These are phyloP conservation scores for Alsophila aescularia DNA, from an alignment of 2,888 invertebrate genomes.

Conservation along the genomic window DNA sequence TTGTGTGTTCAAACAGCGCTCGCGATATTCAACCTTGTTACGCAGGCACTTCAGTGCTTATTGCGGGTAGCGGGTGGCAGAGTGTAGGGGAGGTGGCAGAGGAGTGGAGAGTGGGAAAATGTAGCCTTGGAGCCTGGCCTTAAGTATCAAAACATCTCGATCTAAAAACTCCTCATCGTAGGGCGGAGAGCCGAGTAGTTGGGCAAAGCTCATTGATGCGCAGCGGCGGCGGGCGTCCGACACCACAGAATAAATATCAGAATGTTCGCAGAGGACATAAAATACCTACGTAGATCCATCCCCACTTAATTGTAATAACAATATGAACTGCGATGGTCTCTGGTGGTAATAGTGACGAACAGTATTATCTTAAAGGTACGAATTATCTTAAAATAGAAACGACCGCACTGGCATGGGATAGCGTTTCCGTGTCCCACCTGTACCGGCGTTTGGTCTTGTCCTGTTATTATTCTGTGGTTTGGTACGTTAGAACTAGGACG, in stretches of 20 bases:
- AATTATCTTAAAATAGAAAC: conserved; percentile 67
- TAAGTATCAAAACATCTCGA: conserved; percentile 52
- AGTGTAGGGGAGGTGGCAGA: too few relatives aligned
- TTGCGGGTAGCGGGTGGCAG: too few relatives aligned
- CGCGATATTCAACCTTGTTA: too few relatives aligned
- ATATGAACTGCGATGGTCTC: background rate
- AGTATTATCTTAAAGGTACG: conserved; percentile 28
- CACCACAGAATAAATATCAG: conserved; percentile 6
- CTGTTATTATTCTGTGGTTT: too few relatives aligned
- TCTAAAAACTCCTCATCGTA: conserved; percentile 43
- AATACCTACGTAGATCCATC: background rate
- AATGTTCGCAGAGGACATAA: background rate
- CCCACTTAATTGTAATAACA: background rate
- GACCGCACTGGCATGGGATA: conserved; percentile 45
- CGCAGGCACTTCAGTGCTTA: too few relatives aligned
- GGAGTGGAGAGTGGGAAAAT: too few relatives aligned
- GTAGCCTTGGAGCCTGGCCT: too few relatives aligned
- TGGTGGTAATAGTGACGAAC: background rate
- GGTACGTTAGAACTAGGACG: background rate
- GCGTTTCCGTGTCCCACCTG: conserved; percentile 57
- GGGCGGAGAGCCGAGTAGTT: conserved; percentile 64
- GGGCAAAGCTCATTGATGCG: conserved; percentile 73
- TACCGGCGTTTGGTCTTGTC: conserved; percentile 36
- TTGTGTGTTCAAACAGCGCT: too few relatives aligned
- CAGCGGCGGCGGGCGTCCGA: conserved; percentile 67